Base-by-base conservation (phyloP, 92 coral and sea anemone genomes). In the Nematostella vectensis region DNA sequence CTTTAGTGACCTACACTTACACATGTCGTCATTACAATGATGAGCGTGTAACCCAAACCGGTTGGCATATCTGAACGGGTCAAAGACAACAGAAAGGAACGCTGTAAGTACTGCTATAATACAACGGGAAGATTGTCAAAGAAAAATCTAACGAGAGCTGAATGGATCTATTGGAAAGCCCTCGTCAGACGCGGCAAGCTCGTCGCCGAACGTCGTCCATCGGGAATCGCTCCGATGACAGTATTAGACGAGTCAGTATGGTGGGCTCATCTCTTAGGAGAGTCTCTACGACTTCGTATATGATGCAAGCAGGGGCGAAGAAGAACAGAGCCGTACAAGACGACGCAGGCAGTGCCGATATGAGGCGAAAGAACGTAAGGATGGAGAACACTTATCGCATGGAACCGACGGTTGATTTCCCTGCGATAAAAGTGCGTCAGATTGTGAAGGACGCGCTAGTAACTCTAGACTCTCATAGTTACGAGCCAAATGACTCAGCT, bases 301-400 rank as follows among this genome's bases (percentile, higher is more conserved):
- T 47, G 24, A 6, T 21, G 15, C 11, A 13, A 11, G 29, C 57
- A 6, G 9, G 6, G 9, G 18, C 18, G 18, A 51, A 51, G 30
- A 52, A 54, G 50, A 26, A 25, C 4, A 25, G 29, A 25, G 62
- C 50, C 1, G 43, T 24, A 13, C 3, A 15, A n/a, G 71, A 65
- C 4, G 71, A 65, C 1, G 71, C 27, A 15, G 12, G 18, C 21
- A 27, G 30, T 43, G 42, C 71, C 8, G 62, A 65, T 27, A 51
- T 44, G 8, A 61, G 71, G 2, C 48, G 31, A 50, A 53, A 57
- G 48, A 25, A 39, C n/a, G n/a, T 26, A 16, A 23, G 40, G 12
- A 27, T 51, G 19, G 96, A 85, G 69, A 89, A 89, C 67, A 89
- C 96, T 4, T 89, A 80, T 61, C 84, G 82, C n/a, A 85, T 62